Evolutionary conservation across 2,797 vertebrate genomes (phyloP).

Genomic region (Falco cherrug): DNA sequence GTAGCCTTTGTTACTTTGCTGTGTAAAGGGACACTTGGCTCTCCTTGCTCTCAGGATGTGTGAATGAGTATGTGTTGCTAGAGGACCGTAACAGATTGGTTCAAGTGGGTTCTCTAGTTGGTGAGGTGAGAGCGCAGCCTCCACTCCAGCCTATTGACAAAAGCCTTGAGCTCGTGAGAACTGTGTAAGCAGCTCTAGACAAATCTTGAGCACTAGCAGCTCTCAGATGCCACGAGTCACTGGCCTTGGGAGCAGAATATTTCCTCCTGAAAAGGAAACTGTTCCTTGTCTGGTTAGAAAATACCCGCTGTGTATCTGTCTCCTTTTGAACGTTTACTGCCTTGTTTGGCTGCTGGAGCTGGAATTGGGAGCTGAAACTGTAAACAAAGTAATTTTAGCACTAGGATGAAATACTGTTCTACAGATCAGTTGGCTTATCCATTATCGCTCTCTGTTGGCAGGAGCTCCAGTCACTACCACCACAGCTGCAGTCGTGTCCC

Average conservation of each 20-base stretch:
- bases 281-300: neutral
- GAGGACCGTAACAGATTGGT: neutral
- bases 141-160: neutral
- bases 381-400: conserved; percentile 44
- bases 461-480: conserved; percentile 81
- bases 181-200: neutral
- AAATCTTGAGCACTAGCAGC: neutral
- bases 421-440: neutral
- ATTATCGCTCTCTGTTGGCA: conserved; percentile 51
- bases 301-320: neutral
- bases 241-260: neutral
- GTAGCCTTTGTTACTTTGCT: neutral
- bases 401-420: neutral
- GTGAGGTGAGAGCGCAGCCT: neutral
- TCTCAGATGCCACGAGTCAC: neutral
- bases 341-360: conserved; percentile 76
- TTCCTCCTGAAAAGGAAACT: conserved; percentile 56
- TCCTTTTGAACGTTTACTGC: neutral
- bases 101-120: neutral
- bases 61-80: neutral
- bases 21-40: neutral
- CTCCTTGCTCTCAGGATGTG: neutral
- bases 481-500: conserved; percentile 90
- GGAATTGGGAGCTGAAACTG: conserved; percentile 61
- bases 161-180: neutral